Evolutionary conservation across 1,140 invertebrate species (phyloP).

Genomic region (Trinorchestia longiramus): DNA sequence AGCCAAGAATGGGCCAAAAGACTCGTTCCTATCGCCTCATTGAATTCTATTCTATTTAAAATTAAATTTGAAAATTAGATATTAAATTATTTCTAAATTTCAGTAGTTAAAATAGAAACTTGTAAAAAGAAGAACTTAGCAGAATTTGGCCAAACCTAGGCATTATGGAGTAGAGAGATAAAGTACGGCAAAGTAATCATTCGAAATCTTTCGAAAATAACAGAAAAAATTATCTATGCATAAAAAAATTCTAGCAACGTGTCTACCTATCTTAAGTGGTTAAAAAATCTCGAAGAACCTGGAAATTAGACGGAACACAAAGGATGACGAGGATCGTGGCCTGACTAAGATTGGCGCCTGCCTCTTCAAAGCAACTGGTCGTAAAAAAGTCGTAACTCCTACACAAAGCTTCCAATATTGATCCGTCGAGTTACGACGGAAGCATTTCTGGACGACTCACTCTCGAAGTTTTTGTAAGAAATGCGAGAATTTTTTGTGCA

Average conservation of each 20-base stretch:
- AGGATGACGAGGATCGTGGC: background rate
- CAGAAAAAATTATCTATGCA: background rate
- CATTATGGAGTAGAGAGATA: background rate
- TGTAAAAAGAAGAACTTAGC: too few relatives aligned
- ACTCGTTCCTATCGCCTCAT: too few relatives aligned
- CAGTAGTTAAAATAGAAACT: too few relatives aligned
- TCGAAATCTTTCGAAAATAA: background rate
- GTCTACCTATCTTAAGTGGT: background rate
- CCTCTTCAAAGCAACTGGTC: slow-evolving; percentile 26
- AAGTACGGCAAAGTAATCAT: background rate
- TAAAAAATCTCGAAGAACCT: background rate
- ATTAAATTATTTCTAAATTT: too few relatives aligned
- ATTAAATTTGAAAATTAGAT: too few relatives aligned
- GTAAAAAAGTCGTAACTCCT: slow-evolving; percentile 40
- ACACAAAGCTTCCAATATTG: slow-evolving; percentile 37
- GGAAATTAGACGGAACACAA: background rate
- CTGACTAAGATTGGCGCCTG: slow-evolving; percentile 2
- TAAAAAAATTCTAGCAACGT: background rate
- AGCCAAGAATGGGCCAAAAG: too few relatives aligned
- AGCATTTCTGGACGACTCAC: background rate
- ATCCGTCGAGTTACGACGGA: slow-evolving; percentile 7
- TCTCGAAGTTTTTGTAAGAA: background rate
- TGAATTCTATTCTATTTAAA: too few relatives aligned
- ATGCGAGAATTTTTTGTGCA: background rate
- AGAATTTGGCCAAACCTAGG: too few relatives aligned